Base-by-base conservation (phyloP, 1,140 invertebrate genomes). In the Drosophila orena region DNA sequence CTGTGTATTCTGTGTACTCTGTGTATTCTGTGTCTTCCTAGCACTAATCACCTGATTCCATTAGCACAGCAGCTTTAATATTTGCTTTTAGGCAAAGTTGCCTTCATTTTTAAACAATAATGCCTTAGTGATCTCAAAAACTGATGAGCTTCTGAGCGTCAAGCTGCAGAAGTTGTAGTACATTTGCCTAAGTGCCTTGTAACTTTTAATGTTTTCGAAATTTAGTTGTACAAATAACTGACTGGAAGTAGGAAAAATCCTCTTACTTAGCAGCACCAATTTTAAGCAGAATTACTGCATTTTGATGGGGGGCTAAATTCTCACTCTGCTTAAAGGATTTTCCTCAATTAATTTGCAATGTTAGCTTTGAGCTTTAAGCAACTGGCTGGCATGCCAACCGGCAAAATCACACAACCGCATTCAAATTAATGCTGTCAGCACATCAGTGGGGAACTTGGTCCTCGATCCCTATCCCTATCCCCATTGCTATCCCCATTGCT, bases 401-500 rank as follows among this genome's bases (percentile, higher is more conserved):
- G 59, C 64, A 60, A 68, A 68, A 68, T 68, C 64, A 68, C 64
- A 68, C 47, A 65, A 65, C 64, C 64, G 59, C 64, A 68, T 64
- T 52, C 37, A 68, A 72, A 72, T 69, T 58, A 69, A 69, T 69
- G 47, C 62, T 70, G 66, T 70, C 66, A 70, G 66, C 62, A 70
- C 66, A 47, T 70, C 66, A 22, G 20, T 24, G 43, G 61, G 64
- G 37, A 27, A 43, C 64, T 65, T 20, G 27, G 8, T 34, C n/a
- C 35, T 35, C 50, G 56, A 47, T 24, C 42, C 40, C 27, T 20
- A 34, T 46, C 37, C 12, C 22, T 4, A 2, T 22, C 22, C 22
- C 22, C 1, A 17, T 17, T 17, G 4, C n/a, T 22, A 22, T 12
- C 12, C 12, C 12, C 37, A 38, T 38, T 12, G 4, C 14, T 5